Percentiles rank a stretch among this genome's conserved stretches.
These are phyloP conservation scores for Zaprionus inermis DNA, from an alignment of 1,140 invertebrate species.

Conservation along the genomic window DNA sequence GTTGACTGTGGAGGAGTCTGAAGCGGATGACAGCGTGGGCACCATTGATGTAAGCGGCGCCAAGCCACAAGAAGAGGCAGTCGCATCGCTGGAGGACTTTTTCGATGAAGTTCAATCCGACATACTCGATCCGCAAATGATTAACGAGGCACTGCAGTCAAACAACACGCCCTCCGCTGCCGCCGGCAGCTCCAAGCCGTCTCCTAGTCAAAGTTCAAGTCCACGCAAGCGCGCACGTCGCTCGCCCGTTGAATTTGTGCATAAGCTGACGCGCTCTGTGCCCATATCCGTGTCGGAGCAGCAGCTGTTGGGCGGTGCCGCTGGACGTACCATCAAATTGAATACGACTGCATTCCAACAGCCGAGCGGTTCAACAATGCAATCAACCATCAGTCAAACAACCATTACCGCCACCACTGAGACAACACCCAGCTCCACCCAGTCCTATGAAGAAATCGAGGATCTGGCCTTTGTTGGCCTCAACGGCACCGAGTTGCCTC, in stretches of 20 bases:
- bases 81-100: conserved; percentile 61
- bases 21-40: conserved; percentile 60
- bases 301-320: conserved; percentile 58
- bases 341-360: conserved; percentile 73
- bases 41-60: conserved; percentile 49
- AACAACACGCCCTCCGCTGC: conserved; percentile 10
- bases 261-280: conserved; percentile 71
- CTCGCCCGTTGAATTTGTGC: conserved; percentile 66
- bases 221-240: conserved; percentile 48
- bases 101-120: conserved; percentile 69
- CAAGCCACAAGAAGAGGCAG: conserved; percentile 12
- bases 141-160: conserved; percentile 68
- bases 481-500: conserved; percentile 65
- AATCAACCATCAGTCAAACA: not conserved
- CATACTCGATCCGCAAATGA: conserved; percentile 75
- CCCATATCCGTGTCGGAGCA: conserved; percentile 70
- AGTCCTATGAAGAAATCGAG: conserved; percentile 68
- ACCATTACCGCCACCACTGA: not conserved
- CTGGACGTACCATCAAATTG: conserved; percentile 64
- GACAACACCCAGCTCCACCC: conserved; percentile 22
- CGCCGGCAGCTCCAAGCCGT: not conserved
- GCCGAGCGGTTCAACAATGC: conserved; percentile 34
- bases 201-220: not conserved
- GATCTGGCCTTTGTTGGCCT: conserved; percentile 75
- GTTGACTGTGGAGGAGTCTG: conserved; percentile 46